These are phyloP conservation scores for Chelonoidis abingdonii DNA, from an alignment of 2,113 vertebrate genomes.

Conservation along the genomic window DNA sequence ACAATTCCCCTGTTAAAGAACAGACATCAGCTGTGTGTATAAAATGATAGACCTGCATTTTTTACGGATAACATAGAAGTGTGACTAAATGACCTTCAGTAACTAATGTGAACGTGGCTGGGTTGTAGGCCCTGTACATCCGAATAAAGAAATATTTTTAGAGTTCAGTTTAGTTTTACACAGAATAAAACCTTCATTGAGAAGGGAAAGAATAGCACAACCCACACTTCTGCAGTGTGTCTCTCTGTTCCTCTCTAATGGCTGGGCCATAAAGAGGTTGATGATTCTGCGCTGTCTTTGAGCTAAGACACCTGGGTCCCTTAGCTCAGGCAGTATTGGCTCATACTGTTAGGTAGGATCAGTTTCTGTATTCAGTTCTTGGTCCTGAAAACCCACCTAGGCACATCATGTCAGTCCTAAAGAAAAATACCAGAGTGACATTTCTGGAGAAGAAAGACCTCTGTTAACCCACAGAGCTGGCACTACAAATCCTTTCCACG, in stretches of 20 bases:
- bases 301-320: not conserved
- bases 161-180: not conserved
- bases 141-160: not conserved
- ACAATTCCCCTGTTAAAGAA: not conserved
- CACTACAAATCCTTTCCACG: accelerated
- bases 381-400: not conserved
- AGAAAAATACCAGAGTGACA: accelerated
- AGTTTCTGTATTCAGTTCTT: not conserved
- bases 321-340: not conserved
- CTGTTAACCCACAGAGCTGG: not conserved
- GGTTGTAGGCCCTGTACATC: accelerated
- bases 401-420: not conserved
- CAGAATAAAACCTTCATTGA: not conserved
- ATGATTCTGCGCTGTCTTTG: not conserved
- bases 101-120: accelerated
- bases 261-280: not conserved
- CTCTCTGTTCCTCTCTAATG: not conserved
- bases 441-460: not conserved
- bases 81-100: not conserved
- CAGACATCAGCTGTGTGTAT: not conserved
- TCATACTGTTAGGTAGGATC: not conserved
- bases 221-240: not conserved
- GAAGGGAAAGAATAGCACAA: not conserved
- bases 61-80: not conserved
- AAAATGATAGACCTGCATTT: not conserved